Base-by-base conservation (phyloP, 2,797 vertebrate genomes). In the Scarus forsteni region DNA sequence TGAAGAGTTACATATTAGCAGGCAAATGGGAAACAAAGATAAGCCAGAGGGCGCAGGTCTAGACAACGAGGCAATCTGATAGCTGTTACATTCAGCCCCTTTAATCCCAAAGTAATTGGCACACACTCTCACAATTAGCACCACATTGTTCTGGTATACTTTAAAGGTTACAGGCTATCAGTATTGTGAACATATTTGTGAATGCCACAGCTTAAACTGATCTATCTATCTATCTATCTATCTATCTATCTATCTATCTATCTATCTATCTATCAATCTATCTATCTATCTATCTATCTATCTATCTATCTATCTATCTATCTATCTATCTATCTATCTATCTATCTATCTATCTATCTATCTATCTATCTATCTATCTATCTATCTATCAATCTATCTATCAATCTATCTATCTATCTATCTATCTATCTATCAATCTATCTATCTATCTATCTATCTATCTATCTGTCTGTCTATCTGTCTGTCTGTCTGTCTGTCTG, bases 1-100 rank as follows among this genome's bases (percentile, higher is more conserved):
- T 71, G 68, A 88, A 75, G 58, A 85, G 87, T 92, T 88, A 90
- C 77, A 85, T 70, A 92, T 92, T 92, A 89, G 81, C 81, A 76
- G 53, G 65, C 39, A 69, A 81, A 78, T 56, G 55, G 38, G 55
- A 73, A 72, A 61, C 60, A 75, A 77, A 79, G 54, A 77, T 27
- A 59, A 18, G 62, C 66, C 77, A 67, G 44, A 49, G 64, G 75
- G 59, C 53, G n/a, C 65, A 69, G 63, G 63, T 82, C 53, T 74
- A 76, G 67, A 78, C 75, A 68, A 48, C 58, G 7, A 62, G n/a
- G 49, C 62, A 68, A 79, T 79, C 61, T 77, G 83, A 66, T 78
- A 62, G 27, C 1, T 1, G 53, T 57, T 56, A 43, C 76, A 71
- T 79, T 77, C 73, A 52, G 54, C 56, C 71, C 53, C 54, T 63